Evolutionary conservation across 37 sponge, comb jelly and placozoan genomes (phyloP).

Genomic region (Lycopodina hypogea): DNA sequence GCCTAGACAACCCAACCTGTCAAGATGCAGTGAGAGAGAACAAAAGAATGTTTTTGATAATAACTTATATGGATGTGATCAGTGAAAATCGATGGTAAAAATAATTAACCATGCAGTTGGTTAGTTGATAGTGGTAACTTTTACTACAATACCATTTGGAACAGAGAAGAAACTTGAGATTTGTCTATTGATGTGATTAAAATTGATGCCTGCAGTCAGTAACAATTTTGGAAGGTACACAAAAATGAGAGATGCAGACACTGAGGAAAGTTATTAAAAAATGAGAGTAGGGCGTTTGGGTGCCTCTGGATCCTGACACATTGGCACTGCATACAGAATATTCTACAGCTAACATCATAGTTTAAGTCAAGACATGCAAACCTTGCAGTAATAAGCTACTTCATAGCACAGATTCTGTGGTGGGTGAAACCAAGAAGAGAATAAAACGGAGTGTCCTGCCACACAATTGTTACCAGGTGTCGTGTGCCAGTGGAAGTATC

Average conservation of each 20-base stretch:
- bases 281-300: constrained; percentile 24
- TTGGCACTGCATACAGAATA: constrained; percentile 61
- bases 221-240: constrained; percentile 52
- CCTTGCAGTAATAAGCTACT: constrained; percentile 36
- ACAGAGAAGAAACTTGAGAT: constrained; percentile 43
- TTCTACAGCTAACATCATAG: constrained; percentile 56
- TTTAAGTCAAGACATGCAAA: constrained; percentile 70
- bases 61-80: no score
- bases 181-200: constrained; percentile 35
- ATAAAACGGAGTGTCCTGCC: constrained; percentile 38
- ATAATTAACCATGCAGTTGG: constrained; percentile 58
- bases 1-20: no score
- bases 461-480: constrained; percentile 46
- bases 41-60: no score
- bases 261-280: constrained; percentile 32
- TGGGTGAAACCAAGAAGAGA: constrained; percentile 55
- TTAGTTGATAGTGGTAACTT: constrained; percentile 52
- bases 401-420: constrained; percentile 61
- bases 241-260: constrained; percentile 57
- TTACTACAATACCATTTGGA: constrained; percentile 46
- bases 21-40: no score
- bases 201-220: constrained; percentile 65
- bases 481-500: constrained; percentile 59
- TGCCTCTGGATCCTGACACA: constrained; percentile 50
- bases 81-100: constrained; percentile 65